Base-by-base conservation (phyloP, 1,140 invertebrate genomes). In the Potamilus streckersoni region DNA sequence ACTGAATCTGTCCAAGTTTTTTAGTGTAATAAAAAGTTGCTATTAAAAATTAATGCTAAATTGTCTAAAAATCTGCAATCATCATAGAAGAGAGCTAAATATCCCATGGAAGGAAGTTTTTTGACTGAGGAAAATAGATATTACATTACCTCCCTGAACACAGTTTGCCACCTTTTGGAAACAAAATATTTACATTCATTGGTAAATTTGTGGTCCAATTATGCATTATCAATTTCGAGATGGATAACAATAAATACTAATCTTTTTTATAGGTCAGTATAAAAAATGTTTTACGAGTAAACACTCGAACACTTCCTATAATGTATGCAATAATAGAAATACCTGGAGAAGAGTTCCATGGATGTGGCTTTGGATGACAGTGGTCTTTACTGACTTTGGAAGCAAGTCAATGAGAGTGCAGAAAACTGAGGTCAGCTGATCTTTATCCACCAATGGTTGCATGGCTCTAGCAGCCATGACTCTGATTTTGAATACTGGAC, bases 381-480 rank as follows among this genome's bases (percentile, higher is more conserved):
- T 73, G 19, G 79, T 58, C 16, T 78, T 58, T 67, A 76, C 70
- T 70, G 89, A 74, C 1, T 23, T 38, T 19, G 84, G 83, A 27
- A 88, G 49, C 61, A 71, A 64, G 67, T 79, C 69, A 27, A 88
- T 72, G 23, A 88, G 76, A 2, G 85, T 66, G 55, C 58, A 61
- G 63, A 87, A 61, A 15, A 86, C 79, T n/a, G 60, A 66, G 6
- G 66, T 83, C 72, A 89, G 70, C 71, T 88, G 83, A 72, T 87
- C 85, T 65, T 88, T 87, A 6, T 91, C 89, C 5, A 95, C 87
- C 79, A 95, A 86, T 55, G 94, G 91, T 49, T 92, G 91, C 15
- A 94, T 86, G 64, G 95, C 93, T 90, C 92, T 92, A 15, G 93
- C 93, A 68, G 94, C 92, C 74, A 95, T 86, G 82, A 93, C 90